Percentiles rank a stretch among this genome's conserved stretches.
These are phyloP conservation scores for Desoria tigrina DNA, from an alignment of 2,888 invertebrate species.

Conservation along the genomic window DNA sequence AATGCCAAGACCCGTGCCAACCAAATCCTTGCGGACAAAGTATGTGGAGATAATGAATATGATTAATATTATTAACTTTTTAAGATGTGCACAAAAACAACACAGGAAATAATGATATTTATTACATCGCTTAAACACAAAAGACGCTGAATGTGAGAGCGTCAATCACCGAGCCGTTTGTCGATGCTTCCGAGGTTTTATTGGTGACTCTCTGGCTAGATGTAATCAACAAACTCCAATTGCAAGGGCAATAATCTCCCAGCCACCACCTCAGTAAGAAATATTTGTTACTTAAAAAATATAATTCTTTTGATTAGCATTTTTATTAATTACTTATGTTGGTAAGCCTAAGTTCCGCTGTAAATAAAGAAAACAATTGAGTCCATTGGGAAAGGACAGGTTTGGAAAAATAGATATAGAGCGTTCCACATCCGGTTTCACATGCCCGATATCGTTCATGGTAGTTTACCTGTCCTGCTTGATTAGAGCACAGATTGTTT, in stretches of 20 bases:
- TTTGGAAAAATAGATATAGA: too few species aligned
- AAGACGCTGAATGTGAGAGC: conserved; percentile 51
- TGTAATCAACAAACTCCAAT: conserved; percentile 50
- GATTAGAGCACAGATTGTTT: too few species aligned
- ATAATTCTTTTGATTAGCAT: background rate
- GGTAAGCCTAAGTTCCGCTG: too few species aligned
- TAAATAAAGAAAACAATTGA: too few species aligned
- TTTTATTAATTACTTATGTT: background rate
- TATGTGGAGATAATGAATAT: background rate
- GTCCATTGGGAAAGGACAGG: too few species aligned
- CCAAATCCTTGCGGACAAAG: conserved; percentile 43
- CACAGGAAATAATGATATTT: background rate
- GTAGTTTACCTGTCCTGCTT: too few species aligned
- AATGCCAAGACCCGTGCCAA: conserved; percentile 46
- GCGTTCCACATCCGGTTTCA: too few species aligned
- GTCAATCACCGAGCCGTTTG: conserved; percentile 49
- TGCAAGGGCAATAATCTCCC: conserved; percentile 49
- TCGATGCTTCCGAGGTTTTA: conserved; percentile 43
- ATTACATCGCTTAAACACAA: too few species aligned
- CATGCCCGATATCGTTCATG: too few species aligned
- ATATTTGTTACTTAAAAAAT: background rate
- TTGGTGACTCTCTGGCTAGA: conserved; percentile 50
- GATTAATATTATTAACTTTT: background rate
- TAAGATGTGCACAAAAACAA: background rate
- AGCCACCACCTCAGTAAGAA: conserved; percentile 49